A percentile compares a stretch with the other conserved stretches of the same genome.
Conservation (phyloP, 2,113 vertebrate genomes). For the Forbesichthys agassizii region DNA sequence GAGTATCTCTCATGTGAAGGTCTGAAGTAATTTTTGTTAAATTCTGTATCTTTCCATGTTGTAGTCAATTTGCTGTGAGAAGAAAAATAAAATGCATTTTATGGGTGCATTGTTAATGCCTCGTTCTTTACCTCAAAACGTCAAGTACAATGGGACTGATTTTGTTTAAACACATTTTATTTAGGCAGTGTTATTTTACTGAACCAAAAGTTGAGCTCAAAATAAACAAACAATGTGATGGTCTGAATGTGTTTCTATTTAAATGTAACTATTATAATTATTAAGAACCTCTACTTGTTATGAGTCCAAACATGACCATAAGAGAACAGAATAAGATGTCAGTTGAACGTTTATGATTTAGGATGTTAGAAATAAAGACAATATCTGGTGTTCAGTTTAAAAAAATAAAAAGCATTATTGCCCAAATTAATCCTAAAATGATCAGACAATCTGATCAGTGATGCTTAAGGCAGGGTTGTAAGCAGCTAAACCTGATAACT, state of each 20-base stretch:
- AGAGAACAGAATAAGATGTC: constrained; percentile 6
- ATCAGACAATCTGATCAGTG: neutral
- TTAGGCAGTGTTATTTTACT: neutral
- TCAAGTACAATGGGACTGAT: neutral
- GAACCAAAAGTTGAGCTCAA: no score
- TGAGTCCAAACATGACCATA: neutral
- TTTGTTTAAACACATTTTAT: constrained; percentile 5
- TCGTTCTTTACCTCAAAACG: constrained; percentile 49
- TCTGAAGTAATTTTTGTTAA: constrained; percentile 94
- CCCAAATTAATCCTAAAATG: neutral
- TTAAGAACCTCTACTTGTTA: no score
- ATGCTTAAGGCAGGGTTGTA: neutral
- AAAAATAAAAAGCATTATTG: neutral
- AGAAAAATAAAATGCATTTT: constrained; percentile 87
- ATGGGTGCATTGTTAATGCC: constrained; percentile 78
- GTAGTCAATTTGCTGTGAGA: constrained; percentile 92
- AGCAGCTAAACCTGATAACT: no score
- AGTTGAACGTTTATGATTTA: neutral
- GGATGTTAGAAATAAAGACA: neutral
- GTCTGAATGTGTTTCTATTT: no score
- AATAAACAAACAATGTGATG: no score
- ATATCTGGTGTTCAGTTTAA: neutral
- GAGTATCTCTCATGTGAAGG: constrained; percentile 84
- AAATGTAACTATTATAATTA: no score
- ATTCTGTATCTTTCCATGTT: constrained; percentile 98